phyloP scores from a whole-genome alignment of 2,888 invertebrate species.

The Uloborus plumipes region DNA sequence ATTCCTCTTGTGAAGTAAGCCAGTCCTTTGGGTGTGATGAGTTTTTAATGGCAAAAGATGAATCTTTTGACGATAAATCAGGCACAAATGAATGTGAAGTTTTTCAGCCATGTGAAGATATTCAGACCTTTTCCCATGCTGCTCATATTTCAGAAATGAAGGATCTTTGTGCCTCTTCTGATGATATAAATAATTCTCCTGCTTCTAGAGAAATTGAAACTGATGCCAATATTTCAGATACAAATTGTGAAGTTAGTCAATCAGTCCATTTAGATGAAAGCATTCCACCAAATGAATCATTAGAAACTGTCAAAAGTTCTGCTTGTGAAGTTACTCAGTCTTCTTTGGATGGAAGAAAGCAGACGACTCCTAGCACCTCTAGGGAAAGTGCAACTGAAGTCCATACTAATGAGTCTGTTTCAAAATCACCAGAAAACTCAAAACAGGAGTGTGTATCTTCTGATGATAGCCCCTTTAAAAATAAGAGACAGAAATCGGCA shows the following conservation, averaged over 20 bases:
- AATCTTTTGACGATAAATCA: constrained; percentile 3
- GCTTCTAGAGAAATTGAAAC: not conserved
- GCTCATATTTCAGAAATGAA: not conserved
- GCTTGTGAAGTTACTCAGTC: constrained; percentile 54
- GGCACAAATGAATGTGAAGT: constrained; percentile 32
- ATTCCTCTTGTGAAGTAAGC: constrained; percentile 7
- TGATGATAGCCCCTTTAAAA: no score
- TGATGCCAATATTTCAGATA: not conserved
- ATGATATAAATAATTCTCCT: constrained; percentile 9
- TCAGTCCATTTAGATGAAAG: constrained; percentile 15
- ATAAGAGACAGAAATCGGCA: no score
- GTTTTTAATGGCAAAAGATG: not conserved
- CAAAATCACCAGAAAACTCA: no score
- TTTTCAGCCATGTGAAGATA: not conserved
- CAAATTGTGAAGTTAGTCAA: constrained; percentile 41
- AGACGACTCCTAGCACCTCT: no score
- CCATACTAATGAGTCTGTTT: no score
- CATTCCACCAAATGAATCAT: not conserved
- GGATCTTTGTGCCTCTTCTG: constrained; percentile 26
- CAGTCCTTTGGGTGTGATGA: not conserved
- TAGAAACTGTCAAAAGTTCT: constrained; percentile 2
- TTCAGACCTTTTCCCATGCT: not conserved
- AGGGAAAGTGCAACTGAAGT: no score
- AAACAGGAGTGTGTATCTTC: no score
- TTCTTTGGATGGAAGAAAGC: no score